phyloP scores from a whole-genome alignment of 64 coral and sea anemone species.

The Anthopleura sola region DNA sequence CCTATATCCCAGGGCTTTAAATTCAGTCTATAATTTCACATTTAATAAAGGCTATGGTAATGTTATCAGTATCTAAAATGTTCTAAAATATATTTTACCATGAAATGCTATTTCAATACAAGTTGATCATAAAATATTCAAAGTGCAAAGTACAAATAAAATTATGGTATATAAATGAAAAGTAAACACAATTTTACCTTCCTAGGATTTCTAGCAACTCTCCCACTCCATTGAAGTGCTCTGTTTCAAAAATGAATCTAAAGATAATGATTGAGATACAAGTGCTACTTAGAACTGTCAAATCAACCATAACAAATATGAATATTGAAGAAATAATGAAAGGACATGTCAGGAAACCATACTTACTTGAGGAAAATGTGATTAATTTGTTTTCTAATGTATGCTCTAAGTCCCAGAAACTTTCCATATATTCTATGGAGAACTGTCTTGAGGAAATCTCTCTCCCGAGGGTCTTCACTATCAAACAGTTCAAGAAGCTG shows the following conservation, averaged over 20 bases:
- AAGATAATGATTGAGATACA: neutral
- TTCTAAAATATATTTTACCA: no score
- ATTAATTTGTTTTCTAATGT: conserved; percentile 99
- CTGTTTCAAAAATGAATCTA: conserved; percentile 98
- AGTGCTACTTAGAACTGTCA: conserved; percentile 1
- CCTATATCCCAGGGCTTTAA: no score
- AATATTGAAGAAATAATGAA: neutral
- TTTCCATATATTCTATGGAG: conserved; percentile 99
- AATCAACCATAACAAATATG: neutral
- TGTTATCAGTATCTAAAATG: no score
- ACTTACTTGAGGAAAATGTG: conserved; percentile 96
- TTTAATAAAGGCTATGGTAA: no score
- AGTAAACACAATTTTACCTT: conserved; percentile 49
- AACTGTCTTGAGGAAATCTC: conserved; percentile 98
- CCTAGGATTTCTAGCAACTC: conserved; percentile 99
- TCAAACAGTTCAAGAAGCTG: conserved; percentile 97
- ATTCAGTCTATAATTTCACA: no score
- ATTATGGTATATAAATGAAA: neutral
- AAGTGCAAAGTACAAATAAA: no score
- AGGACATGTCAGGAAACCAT: neutral
- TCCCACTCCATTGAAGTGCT: conserved; percentile 99
- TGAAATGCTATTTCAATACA: neutral
- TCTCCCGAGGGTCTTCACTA: conserved; percentile 96
- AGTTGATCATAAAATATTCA: no score
- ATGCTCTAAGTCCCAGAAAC: conserved; percentile 94